These are phyloP conservation scores for Lamellibrachia satsuma DNA, from an alignment of 2,888 invertebrate species.

Conservation along the genomic window DNA sequence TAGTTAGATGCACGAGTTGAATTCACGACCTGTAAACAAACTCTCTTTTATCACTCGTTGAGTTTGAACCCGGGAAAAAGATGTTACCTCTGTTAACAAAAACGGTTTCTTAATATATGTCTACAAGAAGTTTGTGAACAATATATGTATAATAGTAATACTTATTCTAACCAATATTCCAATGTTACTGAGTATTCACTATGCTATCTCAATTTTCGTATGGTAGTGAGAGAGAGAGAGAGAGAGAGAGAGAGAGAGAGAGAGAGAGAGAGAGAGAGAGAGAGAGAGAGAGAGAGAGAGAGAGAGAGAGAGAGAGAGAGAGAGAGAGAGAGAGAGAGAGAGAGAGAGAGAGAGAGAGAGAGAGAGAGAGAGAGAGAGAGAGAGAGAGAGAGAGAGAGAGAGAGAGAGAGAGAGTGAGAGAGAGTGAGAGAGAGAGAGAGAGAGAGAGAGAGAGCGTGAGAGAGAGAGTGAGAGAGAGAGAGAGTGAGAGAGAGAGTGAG, in stretches of 20 bases:
- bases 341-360: conserved; percentile 26
- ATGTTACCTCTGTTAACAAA: no score
- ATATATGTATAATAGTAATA: no score
- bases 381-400: conserved; percentile 25
- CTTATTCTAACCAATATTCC: no score
- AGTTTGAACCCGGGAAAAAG: not conserved
- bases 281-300: conserved; percentile 24
- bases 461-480: conserved; percentile 22
- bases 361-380: conserved; percentile 25
- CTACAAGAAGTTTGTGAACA: no score
- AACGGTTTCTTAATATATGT: no score
- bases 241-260: conserved; percentile 25
- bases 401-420: conserved; percentile 24
- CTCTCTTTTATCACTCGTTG: no score
- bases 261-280: conserved; percentile 22
- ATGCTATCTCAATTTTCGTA: no score
- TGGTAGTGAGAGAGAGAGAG: conserved; percentile 17
- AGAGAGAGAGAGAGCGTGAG: no score
- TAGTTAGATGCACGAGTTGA: no score
- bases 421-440: conserved; percentile 25
- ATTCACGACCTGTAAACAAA: no score
- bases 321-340: conserved; percentile 26
- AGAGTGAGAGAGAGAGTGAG: no score
- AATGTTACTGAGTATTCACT: no score
- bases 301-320: conserved; percentile 25